Evolutionary conservation across 2,888 invertebrate genomes (phyloP), one percentile per base, ranked within the genome.

Genomic region (Peribatodes rhomboidaria): DNA sequence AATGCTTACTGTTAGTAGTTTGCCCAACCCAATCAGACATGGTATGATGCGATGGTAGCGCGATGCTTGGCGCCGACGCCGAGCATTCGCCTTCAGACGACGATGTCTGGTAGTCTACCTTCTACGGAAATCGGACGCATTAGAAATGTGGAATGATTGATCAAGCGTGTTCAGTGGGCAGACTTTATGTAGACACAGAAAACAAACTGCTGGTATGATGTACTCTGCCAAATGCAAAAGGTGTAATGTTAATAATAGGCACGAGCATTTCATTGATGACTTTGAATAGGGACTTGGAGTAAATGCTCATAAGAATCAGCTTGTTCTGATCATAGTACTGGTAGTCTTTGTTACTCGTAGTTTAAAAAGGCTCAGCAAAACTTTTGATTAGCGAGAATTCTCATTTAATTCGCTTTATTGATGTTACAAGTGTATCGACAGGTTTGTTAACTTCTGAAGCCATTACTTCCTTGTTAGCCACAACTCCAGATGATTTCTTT

Each of bases 1-100:
- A 70, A 78, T 82, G 80, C 88, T 92, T 94, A 94, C 97, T 97
- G 87, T 98, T 98, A 76, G 98, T 97, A 47, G 98, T 98, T 69
- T 97, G 96, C 65, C 97, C 98, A 89, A 97, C 95, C 97, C 97
- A 98, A 88, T 98, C 98, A 47, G 97, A 96, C 78, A 97, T 92
- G 80, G 90, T 93, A 80, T 93, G 93, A 80, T 94, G 94, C 73
- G 93, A 93, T 67, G 93, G 93, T 72, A 93, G 89, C 61, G 92
- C 93, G 77, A 94, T 92, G 64, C 94, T 94, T 14, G 95, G 95
- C 72, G 95, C 95, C 49, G 95, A 94, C 69, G 95, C 94, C 37
- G 95, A 94, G 67, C 95, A 95, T 84, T 95, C 95, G 65, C 95
- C 95, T 75, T 95, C 95, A 65, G 95, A 95, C 76, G 95, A 92